phyloP scores from a whole-genome alignment of 2,113 vertebrate genomes.

The Solea solea region DNA sequence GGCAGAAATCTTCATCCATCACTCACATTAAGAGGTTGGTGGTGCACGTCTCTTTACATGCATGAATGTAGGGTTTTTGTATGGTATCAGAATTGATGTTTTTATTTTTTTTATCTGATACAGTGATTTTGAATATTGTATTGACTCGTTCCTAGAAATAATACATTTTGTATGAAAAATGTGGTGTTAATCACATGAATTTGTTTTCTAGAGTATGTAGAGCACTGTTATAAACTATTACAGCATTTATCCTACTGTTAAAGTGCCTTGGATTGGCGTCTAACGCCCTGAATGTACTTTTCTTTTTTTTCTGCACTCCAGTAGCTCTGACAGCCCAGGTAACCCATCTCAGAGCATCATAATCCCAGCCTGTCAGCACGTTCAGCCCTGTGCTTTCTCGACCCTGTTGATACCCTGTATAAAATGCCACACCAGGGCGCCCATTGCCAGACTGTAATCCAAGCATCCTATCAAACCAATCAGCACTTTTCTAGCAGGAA shows the following conservation, averaged over 20 bases:
- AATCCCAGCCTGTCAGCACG: slow-evolving; percentile 64
- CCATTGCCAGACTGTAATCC: slow-evolving; percentile 66
- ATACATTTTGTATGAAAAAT: too few relatives aligned
- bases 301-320: slow-evolving; percentile 48
- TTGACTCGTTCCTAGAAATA: too few relatives aligned
- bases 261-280: slow-evolving; percentile 25
- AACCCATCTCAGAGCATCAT: slow-evolving; percentile 51
- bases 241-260: slow-evolving; percentile 23
- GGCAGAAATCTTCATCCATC: too few relatives aligned
- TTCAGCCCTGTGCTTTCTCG: slow-evolving; percentile 50
- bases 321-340: slow-evolving; percentile 55
- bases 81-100: too few relatives aligned
- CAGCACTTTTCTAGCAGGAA: slow-evolving; percentile 68
- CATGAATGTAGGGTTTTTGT: too few relatives aligned
- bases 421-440: slow-evolving; percentile 56
- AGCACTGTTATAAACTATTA: slow-evolving; percentile 4
- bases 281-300: slow-evolving; percentile 10
- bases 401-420: slow-evolving; percentile 62
- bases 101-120: too few relatives aligned
- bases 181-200: too few relatives aligned
- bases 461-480: slow-evolving; percentile 76
- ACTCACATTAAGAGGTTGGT: too few relatives aligned
- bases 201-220: neutral
- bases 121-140: too few relatives aligned
- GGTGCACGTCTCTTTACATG: too few relatives aligned